phyloP scores from a whole-genome alignment of 2,113 vertebrate species.

The Rhegmatorhina hoffmannsi region DNA sequence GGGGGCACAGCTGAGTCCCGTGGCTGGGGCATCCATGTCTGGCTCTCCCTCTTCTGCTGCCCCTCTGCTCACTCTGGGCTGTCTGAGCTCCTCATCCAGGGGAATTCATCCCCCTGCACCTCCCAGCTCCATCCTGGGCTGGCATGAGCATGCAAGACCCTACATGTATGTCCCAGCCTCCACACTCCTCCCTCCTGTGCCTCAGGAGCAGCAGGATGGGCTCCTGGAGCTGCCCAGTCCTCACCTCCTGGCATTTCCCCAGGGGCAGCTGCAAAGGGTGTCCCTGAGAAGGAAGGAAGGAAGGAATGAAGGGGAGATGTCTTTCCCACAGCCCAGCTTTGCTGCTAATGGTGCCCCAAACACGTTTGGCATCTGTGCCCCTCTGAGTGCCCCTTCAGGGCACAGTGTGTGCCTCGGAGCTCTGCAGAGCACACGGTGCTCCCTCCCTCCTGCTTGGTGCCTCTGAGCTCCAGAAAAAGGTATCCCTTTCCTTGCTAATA shows the following conservation, averaged over 20 bases:
- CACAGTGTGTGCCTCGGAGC: background rate
- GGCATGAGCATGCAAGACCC: background rate
- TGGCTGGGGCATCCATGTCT: background rate
- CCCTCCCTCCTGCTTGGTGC: background rate
- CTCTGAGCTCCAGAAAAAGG: background rate
- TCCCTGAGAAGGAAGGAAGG: background rate
- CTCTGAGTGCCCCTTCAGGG: background rate
- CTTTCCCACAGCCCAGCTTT: background rate
- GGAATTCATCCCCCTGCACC: background rate
- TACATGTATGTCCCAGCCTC: background rate
- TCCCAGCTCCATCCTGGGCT: background rate
- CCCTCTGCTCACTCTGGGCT: background rate
- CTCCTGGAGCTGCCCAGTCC: background rate
- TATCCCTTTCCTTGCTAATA: background rate
- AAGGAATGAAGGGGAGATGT: background rate
- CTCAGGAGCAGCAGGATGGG: background rate
- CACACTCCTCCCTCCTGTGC: rapidly evolving
- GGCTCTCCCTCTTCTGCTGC: background rate
- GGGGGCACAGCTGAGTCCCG: background rate
- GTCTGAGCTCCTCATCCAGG: background rate
- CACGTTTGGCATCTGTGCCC: background rate
- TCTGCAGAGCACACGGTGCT: background rate
- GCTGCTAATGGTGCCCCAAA: background rate
- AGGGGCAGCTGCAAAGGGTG: background rate
- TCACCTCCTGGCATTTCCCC: background rate